Conservation (phyloP, 92 coral and sea anemone genomes). For the Porites divaricata region DNA sequence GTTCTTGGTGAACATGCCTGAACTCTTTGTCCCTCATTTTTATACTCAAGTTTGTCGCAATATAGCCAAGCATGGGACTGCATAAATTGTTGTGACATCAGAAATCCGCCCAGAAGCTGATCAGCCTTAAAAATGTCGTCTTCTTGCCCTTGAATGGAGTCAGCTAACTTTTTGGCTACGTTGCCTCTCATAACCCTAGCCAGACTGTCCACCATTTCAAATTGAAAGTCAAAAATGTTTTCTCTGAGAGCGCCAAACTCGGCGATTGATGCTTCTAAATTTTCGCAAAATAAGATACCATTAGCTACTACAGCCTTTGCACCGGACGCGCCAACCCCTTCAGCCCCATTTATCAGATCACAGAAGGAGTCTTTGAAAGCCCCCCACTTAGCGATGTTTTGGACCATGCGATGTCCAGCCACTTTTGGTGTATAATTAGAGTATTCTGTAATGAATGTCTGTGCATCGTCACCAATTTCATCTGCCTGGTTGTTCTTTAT, state of each 20-base stretch:
- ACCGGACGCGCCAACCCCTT: conserved; percentile 17
- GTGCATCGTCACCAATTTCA: conserved; percentile 31
- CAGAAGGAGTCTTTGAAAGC: conserved; percentile 53
- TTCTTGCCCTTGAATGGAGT: conserved; percentile 26
- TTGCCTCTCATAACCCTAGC: conserved; percentile 64
- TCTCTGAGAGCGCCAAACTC: conserved; percentile 60
- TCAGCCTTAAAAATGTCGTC: conserved; percentile 36
- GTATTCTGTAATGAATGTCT: conserved; percentile 43
- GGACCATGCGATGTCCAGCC: conserved; percentile 27
- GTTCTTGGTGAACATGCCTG: conserved; percentile 48
- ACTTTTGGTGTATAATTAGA: conserved; percentile 64
- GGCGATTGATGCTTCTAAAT: conserved; percentile 66
- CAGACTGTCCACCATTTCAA: conserved; percentile 57
- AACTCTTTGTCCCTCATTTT: conserved; percentile 39
- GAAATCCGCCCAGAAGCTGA: conserved; percentile 48
- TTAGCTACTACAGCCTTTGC: conserved; percentile 18
- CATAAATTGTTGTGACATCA: conserved; percentile 48
- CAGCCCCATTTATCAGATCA: conserved; percentile 35
- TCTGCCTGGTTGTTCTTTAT: conserved; percentile 9
- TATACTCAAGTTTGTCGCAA: conserved; percentile 58
- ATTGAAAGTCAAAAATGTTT: conserved; percentile 69
- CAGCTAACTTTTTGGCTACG: conserved; percentile 56
- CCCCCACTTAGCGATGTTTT: conserved; percentile 48
- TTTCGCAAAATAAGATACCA: conserved; percentile 54
- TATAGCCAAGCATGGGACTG: conserved; percentile 56